Evolutionary conservation across 1,140 invertebrate genomes (phyloP).

Genomic region (Micrasema longulum): DNA sequence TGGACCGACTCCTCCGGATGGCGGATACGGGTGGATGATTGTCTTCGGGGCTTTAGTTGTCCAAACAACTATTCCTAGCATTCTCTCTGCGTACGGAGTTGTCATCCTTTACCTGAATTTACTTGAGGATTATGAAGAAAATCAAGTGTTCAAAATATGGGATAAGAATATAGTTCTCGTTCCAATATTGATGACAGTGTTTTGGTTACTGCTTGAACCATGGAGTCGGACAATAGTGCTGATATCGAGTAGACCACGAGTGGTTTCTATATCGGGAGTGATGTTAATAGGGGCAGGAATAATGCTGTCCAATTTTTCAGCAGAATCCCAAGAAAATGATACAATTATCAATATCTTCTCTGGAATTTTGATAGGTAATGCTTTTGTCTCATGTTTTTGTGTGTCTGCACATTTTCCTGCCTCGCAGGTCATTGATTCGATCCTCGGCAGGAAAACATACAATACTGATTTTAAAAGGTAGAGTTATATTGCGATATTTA

Average conservation of each 20-base stretch:
- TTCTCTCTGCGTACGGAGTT: conserved; percentile 69
- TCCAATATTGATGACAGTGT: conserved; percentile 68
- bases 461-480: not conserved
- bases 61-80: conserved; percentile 69
- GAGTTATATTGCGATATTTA: not conserved
- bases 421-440: not conserved
- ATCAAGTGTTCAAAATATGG: conserved; percentile 64
- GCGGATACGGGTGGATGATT: conserved; percentile 75
- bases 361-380: conserved; percentile 65
- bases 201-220: conserved; percentile 67
- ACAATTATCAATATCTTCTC: conserved; percentile 64
- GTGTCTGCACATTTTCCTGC: not conserved
- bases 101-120: conserved; percentile 65
- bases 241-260: conserved; percentile 67
- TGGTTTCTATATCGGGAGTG: conserved; percentile 66
- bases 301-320: conserved; percentile 63
- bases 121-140: conserved; percentile 61
- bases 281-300: conserved; percentile 65
- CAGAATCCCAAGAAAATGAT: conserved; percentile 59
- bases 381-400: not conserved
- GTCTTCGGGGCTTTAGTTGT: conserved; percentile 70
- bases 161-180: conserved; percentile 67
- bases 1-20: conserved; percentile 73
- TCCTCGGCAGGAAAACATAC: too few relatives aligned
- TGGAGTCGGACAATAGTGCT: conserved; percentile 69